A percentile compares a stretch with the other conserved stretches of the same genome.
Evolutionary conservation across 2,888 invertebrate genomes (phyloP).

Genomic region (Standfussiana lucernea): DNA sequence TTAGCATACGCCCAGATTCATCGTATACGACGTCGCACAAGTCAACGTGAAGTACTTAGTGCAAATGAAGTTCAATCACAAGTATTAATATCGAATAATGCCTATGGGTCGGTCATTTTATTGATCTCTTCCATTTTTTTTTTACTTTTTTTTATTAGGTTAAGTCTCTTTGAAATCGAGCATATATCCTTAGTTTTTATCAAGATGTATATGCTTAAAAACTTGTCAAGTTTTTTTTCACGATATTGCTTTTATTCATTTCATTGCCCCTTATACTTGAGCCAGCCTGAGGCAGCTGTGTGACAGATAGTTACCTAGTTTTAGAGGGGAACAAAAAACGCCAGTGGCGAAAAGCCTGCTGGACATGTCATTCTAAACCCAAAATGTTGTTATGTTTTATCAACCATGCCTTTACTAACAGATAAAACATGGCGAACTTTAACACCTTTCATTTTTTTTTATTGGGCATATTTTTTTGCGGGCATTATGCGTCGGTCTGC

Average conservation of each 20-base stretch:
- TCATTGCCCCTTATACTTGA: background rate
- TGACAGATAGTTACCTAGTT: constrained; percentile 59
- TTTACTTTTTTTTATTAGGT: constrained; percentile 12
- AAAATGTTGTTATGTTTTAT: constrained; percentile 20
- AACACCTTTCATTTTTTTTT: background rate
- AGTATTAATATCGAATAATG: constrained; percentile 77
- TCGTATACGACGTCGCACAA: constrained; percentile 99
- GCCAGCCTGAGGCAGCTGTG: constrained; percentile 21
- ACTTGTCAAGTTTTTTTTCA: constrained; percentile 2
- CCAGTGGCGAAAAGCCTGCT: background rate
- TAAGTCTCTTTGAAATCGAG: constrained; percentile 18
- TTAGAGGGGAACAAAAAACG: constrained; percentile 8
- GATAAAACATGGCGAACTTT: background rate
- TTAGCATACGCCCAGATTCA: constrained; percentile 90
- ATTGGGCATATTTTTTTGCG: background rate
- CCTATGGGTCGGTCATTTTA: background rate
- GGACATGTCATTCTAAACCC: constrained; percentile 19
- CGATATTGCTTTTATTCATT: background rate
- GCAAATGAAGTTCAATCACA: constrained; percentile 96
- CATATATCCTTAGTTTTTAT: background rate
- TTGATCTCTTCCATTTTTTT: constrained; percentile 26
- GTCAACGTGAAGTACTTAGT: constrained; percentile 97
- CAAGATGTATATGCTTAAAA: background rate
- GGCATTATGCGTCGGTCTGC: background rate
- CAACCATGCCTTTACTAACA: constrained; percentile 12